These are phyloP conservation scores for Hemicentrotus pulcherrimus DNA, from an alignment of 35 echinoderm and acorn worm genomes.

Conservation along the genomic window DNA sequence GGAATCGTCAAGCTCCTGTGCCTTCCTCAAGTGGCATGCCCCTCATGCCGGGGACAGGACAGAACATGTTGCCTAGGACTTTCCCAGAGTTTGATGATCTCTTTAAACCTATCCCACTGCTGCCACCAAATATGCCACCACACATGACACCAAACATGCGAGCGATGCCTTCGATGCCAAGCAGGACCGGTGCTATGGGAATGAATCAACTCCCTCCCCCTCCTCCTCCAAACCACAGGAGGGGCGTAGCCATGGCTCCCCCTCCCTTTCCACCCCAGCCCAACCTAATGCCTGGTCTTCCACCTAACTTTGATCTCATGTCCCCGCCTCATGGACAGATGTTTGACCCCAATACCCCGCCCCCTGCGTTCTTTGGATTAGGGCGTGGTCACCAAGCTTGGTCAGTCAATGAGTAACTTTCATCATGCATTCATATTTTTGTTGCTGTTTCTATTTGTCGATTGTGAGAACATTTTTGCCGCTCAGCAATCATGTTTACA, in stretches of 20 bases:
- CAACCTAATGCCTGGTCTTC: slow-evolving; percentile 3
- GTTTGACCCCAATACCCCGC: background rate
- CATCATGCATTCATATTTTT: background rate
- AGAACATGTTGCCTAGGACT: background rate
- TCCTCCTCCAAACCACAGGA: background rate
- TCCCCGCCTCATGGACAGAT: background rate
- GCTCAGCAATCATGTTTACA: too few relatives aligned
- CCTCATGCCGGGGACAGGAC: background rate
- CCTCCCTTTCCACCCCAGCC: background rate
- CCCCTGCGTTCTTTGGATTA: slow-evolving; percentile 24
- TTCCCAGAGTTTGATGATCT: background rate
- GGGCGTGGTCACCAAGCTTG: slow-evolving; percentile 25
- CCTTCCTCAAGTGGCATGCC: background rate
- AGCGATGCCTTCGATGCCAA: background rate
- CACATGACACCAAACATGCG: background rate
- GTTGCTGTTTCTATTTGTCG: too few relatives aligned
- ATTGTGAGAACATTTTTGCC: too few relatives aligned
- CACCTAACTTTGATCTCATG: slow-evolving; percentile 12
- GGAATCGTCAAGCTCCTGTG: background rate
- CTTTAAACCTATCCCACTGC: slow-evolving; percentile 27
- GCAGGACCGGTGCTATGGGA: background rate
- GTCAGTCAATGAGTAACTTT: slow-evolving; percentile 35
- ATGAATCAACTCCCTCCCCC: background rate
- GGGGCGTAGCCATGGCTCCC: background rate
- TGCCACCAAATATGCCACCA: background rate